Conservation (phyloP, 2,113 vertebrate species). For the Centropristis striata region DNA sequence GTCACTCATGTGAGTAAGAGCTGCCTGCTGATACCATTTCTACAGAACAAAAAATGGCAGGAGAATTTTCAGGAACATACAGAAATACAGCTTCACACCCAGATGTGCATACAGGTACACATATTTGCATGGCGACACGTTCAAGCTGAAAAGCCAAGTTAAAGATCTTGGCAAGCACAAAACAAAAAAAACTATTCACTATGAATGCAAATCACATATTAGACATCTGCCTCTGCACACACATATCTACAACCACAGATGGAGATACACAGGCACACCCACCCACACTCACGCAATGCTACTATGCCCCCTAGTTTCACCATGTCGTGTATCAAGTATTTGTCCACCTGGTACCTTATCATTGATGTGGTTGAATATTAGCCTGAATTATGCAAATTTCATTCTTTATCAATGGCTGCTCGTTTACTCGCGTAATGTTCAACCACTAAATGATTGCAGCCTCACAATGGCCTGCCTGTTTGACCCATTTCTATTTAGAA, state of each 20-base stretch:
- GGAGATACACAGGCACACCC: neutral
- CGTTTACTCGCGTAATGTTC: conserved; percentile 4
- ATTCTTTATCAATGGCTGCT: conserved; percentile 30
- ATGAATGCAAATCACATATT: conserved; percentile 43
- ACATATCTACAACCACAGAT: neutral
- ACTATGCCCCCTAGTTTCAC: neutral
- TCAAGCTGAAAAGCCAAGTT: neutral
- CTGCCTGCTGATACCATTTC: conserved; percentile 57
- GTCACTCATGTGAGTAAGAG: conserved; percentile 68
- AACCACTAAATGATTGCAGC: neutral
- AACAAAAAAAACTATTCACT: neutral
- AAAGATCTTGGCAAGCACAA: conserved; percentile 7
- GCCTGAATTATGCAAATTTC: conserved; percentile 84
- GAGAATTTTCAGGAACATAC: neutral
- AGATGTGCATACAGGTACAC: neutral
- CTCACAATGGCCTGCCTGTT: neutral
- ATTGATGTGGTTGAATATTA: conserved; percentile 82
- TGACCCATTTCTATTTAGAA: neutral
- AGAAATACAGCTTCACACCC: neutral
- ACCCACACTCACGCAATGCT: neutral
- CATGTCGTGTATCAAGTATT: conserved; percentile 53
- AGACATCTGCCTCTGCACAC: neutral
- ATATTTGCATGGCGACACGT: conserved; percentile 3
- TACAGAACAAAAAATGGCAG: conserved; percentile 10
- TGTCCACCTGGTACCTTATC: conserved; percentile 75